Conservation (phyloP, 2,888 invertebrate species). For the Pimpla rufipes region DNA sequence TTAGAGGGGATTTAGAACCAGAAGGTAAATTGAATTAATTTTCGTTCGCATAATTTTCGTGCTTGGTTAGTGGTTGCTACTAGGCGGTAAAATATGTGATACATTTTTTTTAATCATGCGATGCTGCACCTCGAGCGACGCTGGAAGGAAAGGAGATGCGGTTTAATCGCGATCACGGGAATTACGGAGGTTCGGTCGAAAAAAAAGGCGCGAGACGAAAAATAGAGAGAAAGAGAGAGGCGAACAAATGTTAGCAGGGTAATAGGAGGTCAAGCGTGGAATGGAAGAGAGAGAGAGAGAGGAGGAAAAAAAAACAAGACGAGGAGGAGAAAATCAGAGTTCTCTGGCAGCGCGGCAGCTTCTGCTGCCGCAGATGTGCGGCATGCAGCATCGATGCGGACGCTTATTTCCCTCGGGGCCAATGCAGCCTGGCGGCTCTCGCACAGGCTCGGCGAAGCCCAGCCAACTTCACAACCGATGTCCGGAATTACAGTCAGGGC, state of each 20-base stretch:
- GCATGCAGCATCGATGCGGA: slow-evolving; percentile 68
- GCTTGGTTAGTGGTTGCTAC: too few relatives aligned
- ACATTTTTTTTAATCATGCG: too few relatives aligned
- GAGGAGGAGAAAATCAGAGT: background rate
- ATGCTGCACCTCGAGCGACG: too few relatives aligned
- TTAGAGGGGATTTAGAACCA: too few relatives aligned
- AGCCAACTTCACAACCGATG: slow-evolving; percentile 53
- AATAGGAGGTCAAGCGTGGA: background rate
- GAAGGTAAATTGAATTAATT: too few relatives aligned
- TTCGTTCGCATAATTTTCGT: too few relatives aligned
- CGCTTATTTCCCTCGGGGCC: slow-evolving; percentile 69
- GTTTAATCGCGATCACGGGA: slow-evolving; percentile 1
- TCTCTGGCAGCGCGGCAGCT: slow-evolving; percentile 35
- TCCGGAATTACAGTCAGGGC: slow-evolving; percentile 69
- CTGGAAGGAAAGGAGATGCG: too few relatives aligned
- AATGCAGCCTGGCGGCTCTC: slow-evolving; percentile 56
- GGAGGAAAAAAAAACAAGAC: slow-evolving; percentile 7
- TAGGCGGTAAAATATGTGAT: too few relatives aligned
- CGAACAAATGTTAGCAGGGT: slow-evolving; percentile 36
- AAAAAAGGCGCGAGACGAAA: background rate
- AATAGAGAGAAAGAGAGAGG: background rate
- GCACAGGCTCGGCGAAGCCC: slow-evolving; percentile 29
- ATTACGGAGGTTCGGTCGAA: background rate
- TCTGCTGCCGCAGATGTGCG: slow-evolving; percentile 56
- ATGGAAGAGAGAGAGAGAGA: slow-evolving; percentile 3